Conservation (phyloP, 2,888 invertebrate genomes). For the Idaea dimidiata region DNA sequence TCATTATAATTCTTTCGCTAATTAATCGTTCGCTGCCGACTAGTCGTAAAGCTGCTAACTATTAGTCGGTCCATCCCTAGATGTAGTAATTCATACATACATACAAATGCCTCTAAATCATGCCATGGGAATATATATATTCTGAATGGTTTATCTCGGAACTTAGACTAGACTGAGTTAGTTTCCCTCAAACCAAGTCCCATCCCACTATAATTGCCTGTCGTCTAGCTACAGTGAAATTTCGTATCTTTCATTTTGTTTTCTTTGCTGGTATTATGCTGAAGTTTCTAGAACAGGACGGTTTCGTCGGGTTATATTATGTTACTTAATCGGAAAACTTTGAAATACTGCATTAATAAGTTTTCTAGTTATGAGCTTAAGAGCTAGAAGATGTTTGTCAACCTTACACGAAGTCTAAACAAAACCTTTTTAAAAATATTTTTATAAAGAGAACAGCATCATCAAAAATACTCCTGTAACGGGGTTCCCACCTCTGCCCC, state of each 20-base stretch:
- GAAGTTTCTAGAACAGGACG: neutral
- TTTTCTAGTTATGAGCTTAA: neutral
- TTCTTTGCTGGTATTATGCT: neutral
- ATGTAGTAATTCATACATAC: neutral
- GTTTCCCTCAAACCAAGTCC: conserved; percentile 12
- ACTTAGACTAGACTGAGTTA: conserved; percentile 5
- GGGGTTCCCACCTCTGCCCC: too few species aligned
- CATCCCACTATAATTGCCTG: conserved; percentile 9
- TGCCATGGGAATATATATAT: neutral
- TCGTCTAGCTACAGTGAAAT: conserved; percentile 13
- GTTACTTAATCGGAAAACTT: neutral
- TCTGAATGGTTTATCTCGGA: neutral
- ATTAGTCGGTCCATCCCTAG: too few species aligned
- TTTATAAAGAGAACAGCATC: too few species aligned
- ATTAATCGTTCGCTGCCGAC: too few species aligned
- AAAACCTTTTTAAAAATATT: too few species aligned
- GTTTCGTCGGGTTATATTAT: neutral
- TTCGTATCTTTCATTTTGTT: conserved; percentile 4
- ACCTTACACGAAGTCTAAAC: neutral
- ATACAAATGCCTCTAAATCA: neutral
- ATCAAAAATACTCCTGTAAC: too few species aligned
- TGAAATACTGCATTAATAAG: neutral
- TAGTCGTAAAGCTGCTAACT: too few species aligned
- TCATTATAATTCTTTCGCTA: too few species aligned
- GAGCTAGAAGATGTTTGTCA: neutral